Percentiles rank a stretch among this genome's conserved stretches.
Evolutionary conservation across 2,113 vertebrate genomes (phyloP).

Genomic region (Daphoenositta chrysoptera): DNA sequence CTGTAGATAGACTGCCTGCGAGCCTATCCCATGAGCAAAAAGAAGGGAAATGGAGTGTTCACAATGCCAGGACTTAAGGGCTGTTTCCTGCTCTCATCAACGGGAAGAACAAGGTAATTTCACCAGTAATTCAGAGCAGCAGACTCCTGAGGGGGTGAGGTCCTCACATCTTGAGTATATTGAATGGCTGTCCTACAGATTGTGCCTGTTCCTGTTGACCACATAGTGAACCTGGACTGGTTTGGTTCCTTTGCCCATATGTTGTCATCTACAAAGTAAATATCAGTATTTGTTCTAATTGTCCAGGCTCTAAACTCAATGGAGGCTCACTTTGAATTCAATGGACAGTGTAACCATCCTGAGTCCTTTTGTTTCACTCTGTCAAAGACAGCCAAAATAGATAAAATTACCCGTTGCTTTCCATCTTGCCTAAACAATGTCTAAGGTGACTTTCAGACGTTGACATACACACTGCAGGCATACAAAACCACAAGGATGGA

Average conservation of each 20-base stretch:
- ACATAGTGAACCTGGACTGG: neutral
- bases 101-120: rapidly evolving
- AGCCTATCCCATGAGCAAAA: rapidly evolving
- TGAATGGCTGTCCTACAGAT: neutral
- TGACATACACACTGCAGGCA: neutral
- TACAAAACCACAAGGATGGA: neutral
- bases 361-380: neutral
- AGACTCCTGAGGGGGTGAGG: neutral
- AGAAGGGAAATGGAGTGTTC: neutral
- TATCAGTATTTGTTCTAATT: neutral
- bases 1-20: neutral
- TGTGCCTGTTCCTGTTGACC: neutral
- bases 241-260: neutral
- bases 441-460: neutral
- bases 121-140: neutral
- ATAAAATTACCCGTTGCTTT: neutral
- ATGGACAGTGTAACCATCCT: neutral
- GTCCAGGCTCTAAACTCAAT: neutral
- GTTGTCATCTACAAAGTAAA: neutral
- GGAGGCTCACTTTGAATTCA: neutral
- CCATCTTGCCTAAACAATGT: neutral
- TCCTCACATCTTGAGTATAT: neutral
- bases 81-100: neutral
- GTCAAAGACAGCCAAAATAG: neutral
- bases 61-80: neutral